Percentiles rank a stretch among this genome's conserved stretches.
These are phyloP conservation scores for rabbit (Oryctolagus cuniculus) DNA, from an alignment of 2,113 vertebrate genomes.

Conservation along the genomic window mOryCun1.1 NC_091438.1:82506001-82506500, in stretches of 20 bases:
- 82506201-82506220: not conserved
- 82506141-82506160: slow-evolving; percentile 50
- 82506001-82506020: slow-evolving; percentile 52
- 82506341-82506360: not conserved
- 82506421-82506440: slow-evolving; percentile 48
- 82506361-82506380: slow-evolving; percentile 19
- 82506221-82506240: slow-evolving; percentile 19
- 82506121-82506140: slow-evolving; percentile 62
- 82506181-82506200: slow-evolving; percentile 5
- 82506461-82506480: no score
- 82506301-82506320: not conserved
- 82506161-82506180: not conserved
- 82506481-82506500: no score
- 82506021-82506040: slow-evolving; percentile 43
- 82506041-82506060: not conserved
- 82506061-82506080: slow-evolving; percentile 9
- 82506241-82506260: not conserved
- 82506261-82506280: not conserved
- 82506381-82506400: slow-evolving; percentile 53
- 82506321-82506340: slow-evolving; percentile 22
- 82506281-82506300: not conserved
- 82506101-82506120: slow-evolving; percentile 46
- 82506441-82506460: not conserved
- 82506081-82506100: slow-evolving; percentile 17
- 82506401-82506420: slow-evolving; percentile 50